Evolutionary conservation across 1,140 invertebrate genomes (phyloP).

Genomic region (Magallana ariakensis): DNA sequence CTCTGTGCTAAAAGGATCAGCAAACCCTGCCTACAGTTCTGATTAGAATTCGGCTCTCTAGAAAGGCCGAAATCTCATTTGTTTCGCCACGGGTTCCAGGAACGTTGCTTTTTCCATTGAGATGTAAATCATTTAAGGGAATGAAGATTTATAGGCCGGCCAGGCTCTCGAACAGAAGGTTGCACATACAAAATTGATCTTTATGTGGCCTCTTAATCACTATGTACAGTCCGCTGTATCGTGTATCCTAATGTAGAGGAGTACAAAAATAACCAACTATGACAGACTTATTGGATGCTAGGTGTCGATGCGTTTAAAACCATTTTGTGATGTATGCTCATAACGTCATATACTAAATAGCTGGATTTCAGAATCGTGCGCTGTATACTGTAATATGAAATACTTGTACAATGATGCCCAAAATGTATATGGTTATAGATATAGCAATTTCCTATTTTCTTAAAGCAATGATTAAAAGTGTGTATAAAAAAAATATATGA

Average conservation of each 20-base stretch:
- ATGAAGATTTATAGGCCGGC: conserved; percentile 15
- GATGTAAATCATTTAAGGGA: conserved; percentile 37
- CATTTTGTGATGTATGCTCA: background rate
- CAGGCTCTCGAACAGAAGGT: conserved; percentile 11
- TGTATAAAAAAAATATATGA: too few species aligned
- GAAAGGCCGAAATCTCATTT: conserved; percentile 13
- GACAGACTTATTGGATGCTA: background rate
- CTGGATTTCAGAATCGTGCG: too few species aligned
- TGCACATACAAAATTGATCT: conserved; percentile 29
- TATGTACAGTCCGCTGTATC: background rate
- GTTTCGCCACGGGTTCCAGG: conserved; percentile 23
- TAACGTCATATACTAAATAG: background rate
- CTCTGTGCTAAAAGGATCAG: background rate
- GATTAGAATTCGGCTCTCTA: background rate
- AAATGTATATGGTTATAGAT: too few species aligned
- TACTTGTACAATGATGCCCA: too few species aligned
- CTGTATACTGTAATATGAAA: too few species aligned
- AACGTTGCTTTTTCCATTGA: conserved; percentile 1
- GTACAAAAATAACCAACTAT: background rate
- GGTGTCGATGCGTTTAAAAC: background rate
- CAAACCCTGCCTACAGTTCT: background rate
- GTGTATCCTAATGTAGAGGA: background rate
- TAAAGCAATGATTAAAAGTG: too few species aligned
- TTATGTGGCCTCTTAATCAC: conserved; percentile 4
- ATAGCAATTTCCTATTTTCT: too few species aligned